phyloP scores from a whole-genome alignment of 2,888 invertebrate species.

The Machimus atricapillus region DNA sequence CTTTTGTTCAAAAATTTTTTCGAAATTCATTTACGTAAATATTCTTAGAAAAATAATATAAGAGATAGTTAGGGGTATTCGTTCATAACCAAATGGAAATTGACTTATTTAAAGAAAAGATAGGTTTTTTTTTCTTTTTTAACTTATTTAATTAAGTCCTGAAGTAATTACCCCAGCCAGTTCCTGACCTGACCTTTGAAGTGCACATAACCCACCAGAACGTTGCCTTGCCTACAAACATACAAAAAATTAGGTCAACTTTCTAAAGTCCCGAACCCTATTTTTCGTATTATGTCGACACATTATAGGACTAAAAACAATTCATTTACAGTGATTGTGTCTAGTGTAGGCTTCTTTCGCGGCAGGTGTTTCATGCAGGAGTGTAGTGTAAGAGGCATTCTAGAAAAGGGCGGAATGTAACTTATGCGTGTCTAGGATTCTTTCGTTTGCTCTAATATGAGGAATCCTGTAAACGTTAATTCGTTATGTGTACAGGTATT shows the following conservation, averaged over 20 bases:
- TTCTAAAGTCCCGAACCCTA: not conserved
- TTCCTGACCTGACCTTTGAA: not conserved
- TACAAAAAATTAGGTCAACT: not conserved
- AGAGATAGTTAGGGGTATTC: too few species aligned
- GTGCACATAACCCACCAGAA: not conserved
- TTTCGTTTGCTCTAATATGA: not conserved
- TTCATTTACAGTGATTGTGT: not conserved
- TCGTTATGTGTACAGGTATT: not conserved
- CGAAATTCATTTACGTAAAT: too few species aligned
- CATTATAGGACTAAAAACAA: not conserved
- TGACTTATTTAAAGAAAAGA: not conserved
- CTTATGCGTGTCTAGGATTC: not conserved
- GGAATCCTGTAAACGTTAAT: not conserved
- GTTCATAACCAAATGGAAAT: too few species aligned
- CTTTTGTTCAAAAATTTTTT: too few species aligned
- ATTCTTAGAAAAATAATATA: too few species aligned
- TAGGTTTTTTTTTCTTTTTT: too few species aligned
- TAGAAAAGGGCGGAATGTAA: not conserved
- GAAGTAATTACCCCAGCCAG: not conserved
- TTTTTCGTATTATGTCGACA: not conserved
- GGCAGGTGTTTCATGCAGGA: not conserved
- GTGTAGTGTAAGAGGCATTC: not conserved
- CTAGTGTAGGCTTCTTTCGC: not conserved
- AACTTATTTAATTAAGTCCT: not conserved
- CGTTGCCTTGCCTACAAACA: not conserved